Base-by-base conservation (phyloP, 1,140 invertebrate species). In the Pygmarrhopalites habei region DNA sequence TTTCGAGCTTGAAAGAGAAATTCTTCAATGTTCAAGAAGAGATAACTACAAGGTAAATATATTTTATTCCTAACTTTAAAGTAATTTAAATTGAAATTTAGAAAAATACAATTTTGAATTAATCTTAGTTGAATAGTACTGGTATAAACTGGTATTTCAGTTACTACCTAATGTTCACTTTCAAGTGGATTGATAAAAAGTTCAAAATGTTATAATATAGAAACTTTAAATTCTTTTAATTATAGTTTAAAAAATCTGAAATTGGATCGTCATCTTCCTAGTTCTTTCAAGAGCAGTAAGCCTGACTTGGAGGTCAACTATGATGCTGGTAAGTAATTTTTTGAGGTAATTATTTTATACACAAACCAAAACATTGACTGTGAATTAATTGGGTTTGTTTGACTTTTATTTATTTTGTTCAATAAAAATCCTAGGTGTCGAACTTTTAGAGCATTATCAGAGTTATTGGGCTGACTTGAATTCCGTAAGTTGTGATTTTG, bases 381-480 rank as follows among this genome's bases (percentile, higher is more conserved):
- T n/a, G n/a, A n/a, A n/a, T n/a, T n/a, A n/a, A n/a, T n/a, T n/a
- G n/a, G n/a, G n/a, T n/a, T n/a, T n/a, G n/a, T n/a, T n/a, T n/a
- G n/a, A n/a, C n/a, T n/a, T n/a, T n/a, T n/a, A n/a, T n/a, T n/a
- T n/a, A n/a, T n/a, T n/a, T n/a, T n/a, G n/a, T n/a, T n/a, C n/a
- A n/a, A n/a, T n/a, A n/a, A n/a, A n/a, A n/a, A n/a, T n/a, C n/a
- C n/a, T n/a, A n/a, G n/a, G 32, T 35, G 32, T 35, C 5, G 32
- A 35, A 35, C 32, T 35, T 35, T 35, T 35, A 35, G 76, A 80
- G 64, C 80, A 82, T 66, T 86, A 82, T 74, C 83, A 86, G 72
- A 73, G 79, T 32, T 76, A 82, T 53, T 87, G 85, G 85, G 79
- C 79, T 66, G 80, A 83, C 63, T 65, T 86, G 19, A n/a, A n/a